Evolutionary conservation across 2,888 invertebrate species (phyloP).

Genomic region (Hypomecis atomaria): DNA sequence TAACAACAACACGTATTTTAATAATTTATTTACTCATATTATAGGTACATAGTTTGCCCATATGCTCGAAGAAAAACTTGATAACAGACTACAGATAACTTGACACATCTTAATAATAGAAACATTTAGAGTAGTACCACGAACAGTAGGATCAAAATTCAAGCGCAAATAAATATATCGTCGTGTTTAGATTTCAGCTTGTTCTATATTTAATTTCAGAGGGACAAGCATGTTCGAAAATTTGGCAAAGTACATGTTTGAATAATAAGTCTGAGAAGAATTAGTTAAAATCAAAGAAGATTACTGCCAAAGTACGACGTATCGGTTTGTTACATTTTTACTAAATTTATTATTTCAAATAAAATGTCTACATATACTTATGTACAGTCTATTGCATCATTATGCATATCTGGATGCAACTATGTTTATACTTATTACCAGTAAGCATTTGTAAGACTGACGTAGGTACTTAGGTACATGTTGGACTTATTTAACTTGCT

Average conservation of each 20-base stretch:
- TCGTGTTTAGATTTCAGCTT: conserved; percentile 8
- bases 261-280: conserved; percentile 22
- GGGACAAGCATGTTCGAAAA: conserved; percentile 28
- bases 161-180: too few species aligned
- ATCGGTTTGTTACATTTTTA: conserved; percentile 28
- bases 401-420: conserved; percentile 12
- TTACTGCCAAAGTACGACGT: conserved; percentile 19
- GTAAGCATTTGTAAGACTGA: background rate
- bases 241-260: conserved; percentile 28
- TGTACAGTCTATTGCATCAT: background rate
- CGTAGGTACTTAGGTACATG: background rate
- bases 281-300: conserved; percentile 28
- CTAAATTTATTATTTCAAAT: background rate
- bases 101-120: too few species aligned
- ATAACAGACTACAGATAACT: too few species aligned
- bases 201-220: conserved; percentile 32
- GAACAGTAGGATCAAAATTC: background rate
- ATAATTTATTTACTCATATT: conserved; percentile 3
- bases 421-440: background rate
- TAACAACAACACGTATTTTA: background rate
- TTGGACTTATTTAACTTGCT: too few species aligned
- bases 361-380: conserved; percentile 1
- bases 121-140: background rate
- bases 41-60: background rate
- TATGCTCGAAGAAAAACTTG: too few species aligned